phyloP scores from a whole-genome alignment of 2,797 vertebrate genomes.

The Picus viridis region DNA sequence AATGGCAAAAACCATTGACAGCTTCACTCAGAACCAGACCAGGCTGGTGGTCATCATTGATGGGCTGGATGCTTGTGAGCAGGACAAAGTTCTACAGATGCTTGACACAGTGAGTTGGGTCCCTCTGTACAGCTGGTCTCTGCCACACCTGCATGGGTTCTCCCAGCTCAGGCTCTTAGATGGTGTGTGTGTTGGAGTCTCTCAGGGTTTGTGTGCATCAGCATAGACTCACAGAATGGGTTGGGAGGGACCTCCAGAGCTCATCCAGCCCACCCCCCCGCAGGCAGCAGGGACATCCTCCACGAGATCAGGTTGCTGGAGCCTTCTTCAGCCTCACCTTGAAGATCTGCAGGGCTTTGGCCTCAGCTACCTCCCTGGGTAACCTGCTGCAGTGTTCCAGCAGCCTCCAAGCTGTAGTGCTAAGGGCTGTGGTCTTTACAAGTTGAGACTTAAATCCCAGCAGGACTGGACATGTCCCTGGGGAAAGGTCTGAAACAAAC shows the following conservation, averaged over 20 bases:
- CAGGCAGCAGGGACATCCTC: too few species aligned
- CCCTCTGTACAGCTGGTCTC: background rate
- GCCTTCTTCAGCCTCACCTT: too few species aligned
- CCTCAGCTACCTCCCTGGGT: too few species aligned
- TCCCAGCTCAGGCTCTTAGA: background rate
- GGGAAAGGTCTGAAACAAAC: background rate
- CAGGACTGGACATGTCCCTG: background rate
- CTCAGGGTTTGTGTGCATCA: background rate
- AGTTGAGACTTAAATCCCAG: background rate
- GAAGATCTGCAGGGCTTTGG: too few species aligned
- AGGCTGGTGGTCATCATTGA: constrained; percentile 95
- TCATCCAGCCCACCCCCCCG: too few species aligned
- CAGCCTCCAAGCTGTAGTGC: background rate
- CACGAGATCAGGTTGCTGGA: too few species aligned
- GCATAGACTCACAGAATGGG: background rate
- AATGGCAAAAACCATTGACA: constrained; percentile 96
- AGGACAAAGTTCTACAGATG: constrained; percentile 98
- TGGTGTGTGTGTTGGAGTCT: background rate
- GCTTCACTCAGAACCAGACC: constrained; percentile 97
- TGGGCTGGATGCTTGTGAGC: constrained; percentile 95
- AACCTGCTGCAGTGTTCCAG: too few species aligned
- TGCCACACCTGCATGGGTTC: background rate
- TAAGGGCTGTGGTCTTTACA: background rate
- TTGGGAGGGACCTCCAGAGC: too few species aligned
- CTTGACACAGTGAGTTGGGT: constrained; percentile 89